These are phyloP conservation scores for Cebidichthys violaceus DNA, from an alignment of 2,113 vertebrate genomes.

Conservation along the genomic window DNA sequence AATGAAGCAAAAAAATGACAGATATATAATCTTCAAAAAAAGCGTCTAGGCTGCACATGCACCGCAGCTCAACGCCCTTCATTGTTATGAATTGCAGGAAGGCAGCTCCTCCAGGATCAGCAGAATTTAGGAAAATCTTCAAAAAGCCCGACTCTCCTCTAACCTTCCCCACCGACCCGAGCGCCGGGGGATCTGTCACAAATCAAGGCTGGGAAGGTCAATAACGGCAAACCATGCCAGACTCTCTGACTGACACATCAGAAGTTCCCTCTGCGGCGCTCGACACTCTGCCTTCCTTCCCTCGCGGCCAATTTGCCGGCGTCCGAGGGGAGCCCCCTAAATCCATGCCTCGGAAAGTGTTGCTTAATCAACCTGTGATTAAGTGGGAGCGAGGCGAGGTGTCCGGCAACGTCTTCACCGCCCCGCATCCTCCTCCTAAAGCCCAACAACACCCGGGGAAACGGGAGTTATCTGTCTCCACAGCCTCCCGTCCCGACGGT, in stretches of 20 bases:
- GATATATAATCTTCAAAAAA: conserved; percentile 59
- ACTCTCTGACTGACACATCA: conserved; percentile 62
- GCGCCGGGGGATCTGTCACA: conserved; percentile 72
- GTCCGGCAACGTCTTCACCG: conserved; percentile 54
- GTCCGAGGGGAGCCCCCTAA: conserved; percentile 76
- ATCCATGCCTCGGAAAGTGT: conserved; percentile 68
- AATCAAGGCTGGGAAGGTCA: conserved; percentile 66
- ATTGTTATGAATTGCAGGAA: conserved; percentile 54
- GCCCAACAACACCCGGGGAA: conserved; percentile 47
- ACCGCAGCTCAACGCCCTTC: conserved; percentile 38
- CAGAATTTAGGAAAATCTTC: conserved; percentile 69
- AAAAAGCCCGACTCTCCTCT: conserved; percentile 63
- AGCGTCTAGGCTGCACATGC: conserved; percentile 35
- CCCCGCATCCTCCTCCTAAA: conserved; percentile 18
- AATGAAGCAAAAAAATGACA: conserved; percentile 57
- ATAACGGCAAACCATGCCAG: conserved; percentile 68
- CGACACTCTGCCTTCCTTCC: conserved; percentile 53
- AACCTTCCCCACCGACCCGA: conserved; percentile 46
- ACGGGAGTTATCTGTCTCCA: conserved; percentile 40
- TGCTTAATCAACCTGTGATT: conserved; percentile 75
- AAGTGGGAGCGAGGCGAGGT: conserved; percentile 63
- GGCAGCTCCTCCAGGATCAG: conserved; percentile 61
- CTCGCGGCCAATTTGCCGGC: conserved; percentile 72
- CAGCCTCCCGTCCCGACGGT: neutral
- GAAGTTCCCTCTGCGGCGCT: conserved; percentile 57